Evolutionary conservation across 2,888 invertebrate species (phyloP), one percentile per base, ranked within the genome.

Genomic region (Microctonus brassicae): DNA sequence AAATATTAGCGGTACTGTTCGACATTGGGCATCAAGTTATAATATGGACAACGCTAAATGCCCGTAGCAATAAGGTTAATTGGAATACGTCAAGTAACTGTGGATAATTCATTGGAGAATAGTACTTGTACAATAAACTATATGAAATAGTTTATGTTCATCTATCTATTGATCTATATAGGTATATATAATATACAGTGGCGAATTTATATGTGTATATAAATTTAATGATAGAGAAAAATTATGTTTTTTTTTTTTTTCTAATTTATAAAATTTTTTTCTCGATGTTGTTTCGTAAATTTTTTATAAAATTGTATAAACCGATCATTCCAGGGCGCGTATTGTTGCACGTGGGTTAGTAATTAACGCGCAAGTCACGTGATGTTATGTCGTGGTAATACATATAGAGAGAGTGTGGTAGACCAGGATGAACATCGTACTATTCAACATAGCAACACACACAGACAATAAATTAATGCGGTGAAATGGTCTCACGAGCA

Each of bases 51-150:
- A 77, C 79, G 78, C 79, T 73, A 81, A 81, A 78, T 79, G 76
- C 76, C 73, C 63, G 75, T 77, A 75, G 80, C 82, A 82, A 84
- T 84, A 81, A 83, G 83, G 83, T 84, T 83, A 83, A 85, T 84
- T 83, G 84, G 82, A 84, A 82, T 83, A 83, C 82, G 81, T 83
- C 83, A 82, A 83, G 81, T 83, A 79, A 80, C 80, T 73, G 75
- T 75, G 71, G 77, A 7, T 47, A 17, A 47, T 47, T 7, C 76
- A 76, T 76, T 78, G 78, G 81, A 75, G 81, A 81, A 81, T 82
- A 81, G 79, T 5, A 39, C n/a, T 39, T 1, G 39, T n/a, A 39
- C 5, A 39, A 39, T 39, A 39, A 39, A 39, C n/a, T 29, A 26
- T 29, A 29, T 29, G 57, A 10, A 1, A 57, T 5, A 29, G 3